These are phyloP conservation scores for Elgonia sp. DNA, from an alignment of 2,888 invertebrate species.

Conservation along the genomic window DNA sequence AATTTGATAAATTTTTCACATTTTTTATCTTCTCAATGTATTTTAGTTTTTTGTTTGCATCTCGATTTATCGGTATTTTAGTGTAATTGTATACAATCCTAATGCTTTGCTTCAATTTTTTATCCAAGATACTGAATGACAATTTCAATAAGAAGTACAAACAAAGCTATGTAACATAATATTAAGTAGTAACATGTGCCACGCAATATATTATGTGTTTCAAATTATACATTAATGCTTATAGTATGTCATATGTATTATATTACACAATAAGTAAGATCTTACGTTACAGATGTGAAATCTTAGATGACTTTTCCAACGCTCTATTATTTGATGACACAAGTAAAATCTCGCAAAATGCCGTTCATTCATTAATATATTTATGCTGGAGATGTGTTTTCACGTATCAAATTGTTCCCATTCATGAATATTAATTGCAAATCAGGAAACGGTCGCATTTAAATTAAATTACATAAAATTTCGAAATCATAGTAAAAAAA, in stretches of 20 bases:
- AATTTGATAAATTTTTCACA: too few species aligned
- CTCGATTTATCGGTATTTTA: too few species aligned
- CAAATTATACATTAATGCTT: conserved; percentile 42
- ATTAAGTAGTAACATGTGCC: background rate
- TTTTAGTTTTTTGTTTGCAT: too few species aligned
- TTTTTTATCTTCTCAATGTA: too few species aligned
- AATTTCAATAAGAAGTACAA: background rate
- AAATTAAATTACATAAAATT: too few species aligned
- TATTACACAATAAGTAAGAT: conserved; percentile 39
- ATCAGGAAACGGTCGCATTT: too few species aligned
- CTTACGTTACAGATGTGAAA: conserved; percentile 25
- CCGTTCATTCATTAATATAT: too few species aligned
- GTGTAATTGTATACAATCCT: too few species aligned
- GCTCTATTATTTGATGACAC: conserved; percentile 19
- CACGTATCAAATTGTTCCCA: background rate
- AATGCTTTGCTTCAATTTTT: too few species aligned
- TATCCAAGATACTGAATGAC: background rate
- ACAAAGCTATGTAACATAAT: background rate
- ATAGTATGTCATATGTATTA: conserved; percentile 25
- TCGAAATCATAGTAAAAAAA: too few species aligned
- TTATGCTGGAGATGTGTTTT: too few species aligned
- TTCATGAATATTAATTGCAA: background rate
- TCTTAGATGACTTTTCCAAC: conserved; percentile 10
- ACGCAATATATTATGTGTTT: background rate
- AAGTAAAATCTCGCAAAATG: background rate